Conservation (phyloP, 2,797 vertebrate genomes). For the Rhinatrema bivittatum region DNA sequence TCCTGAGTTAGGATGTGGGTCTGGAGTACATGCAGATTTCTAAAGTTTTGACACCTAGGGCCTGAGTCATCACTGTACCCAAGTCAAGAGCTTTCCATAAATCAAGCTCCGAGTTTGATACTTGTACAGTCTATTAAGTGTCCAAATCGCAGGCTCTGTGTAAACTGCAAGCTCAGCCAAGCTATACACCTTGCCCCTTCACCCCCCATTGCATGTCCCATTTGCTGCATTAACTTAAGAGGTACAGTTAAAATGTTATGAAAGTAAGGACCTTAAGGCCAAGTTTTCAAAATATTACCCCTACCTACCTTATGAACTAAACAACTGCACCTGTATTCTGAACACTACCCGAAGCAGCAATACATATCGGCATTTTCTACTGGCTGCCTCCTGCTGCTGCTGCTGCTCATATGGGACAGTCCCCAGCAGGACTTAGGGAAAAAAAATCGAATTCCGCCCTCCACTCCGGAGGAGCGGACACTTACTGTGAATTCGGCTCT, state of each 20-base stretch:
- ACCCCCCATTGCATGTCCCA: conserved; percentile 19
- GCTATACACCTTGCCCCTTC: too few species aligned
- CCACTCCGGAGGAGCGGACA: conserved; percentile 53
- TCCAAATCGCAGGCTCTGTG: too few species aligned
- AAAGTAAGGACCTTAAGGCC: conserved; percentile 16
- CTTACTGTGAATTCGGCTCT: conserved; percentile 66
- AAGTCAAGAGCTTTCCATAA: too few species aligned
- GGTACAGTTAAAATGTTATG: conserved; percentile 21
- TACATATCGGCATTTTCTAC: conserved; percentile 33
- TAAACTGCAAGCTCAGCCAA: too few species aligned
- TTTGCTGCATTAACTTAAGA: conserved; percentile 28
- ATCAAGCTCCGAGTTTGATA: too few species aligned
- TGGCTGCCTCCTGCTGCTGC: conserved; percentile 32
- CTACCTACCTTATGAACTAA: conserved; percentile 33
- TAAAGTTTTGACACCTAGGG: too few species aligned
- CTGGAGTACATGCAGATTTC: too few species aligned
- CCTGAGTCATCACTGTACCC: too few species aligned
- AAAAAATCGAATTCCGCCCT: conserved; percentile 52
- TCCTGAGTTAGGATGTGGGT: too few species aligned
- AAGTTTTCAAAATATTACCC: conserved; percentile 30
- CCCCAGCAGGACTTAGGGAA: conserved; percentile 50
- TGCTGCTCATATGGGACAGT: conserved; percentile 54
- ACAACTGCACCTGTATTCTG: conserved; percentile 28
- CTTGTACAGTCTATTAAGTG: too few species aligned
- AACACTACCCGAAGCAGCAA: conserved; percentile 27